Evolutionary conservation across 2,797 vertebrate species (phyloP), one percentile per base, ranked within the genome.

Genomic region (Eulemur rubriventer): DNA sequence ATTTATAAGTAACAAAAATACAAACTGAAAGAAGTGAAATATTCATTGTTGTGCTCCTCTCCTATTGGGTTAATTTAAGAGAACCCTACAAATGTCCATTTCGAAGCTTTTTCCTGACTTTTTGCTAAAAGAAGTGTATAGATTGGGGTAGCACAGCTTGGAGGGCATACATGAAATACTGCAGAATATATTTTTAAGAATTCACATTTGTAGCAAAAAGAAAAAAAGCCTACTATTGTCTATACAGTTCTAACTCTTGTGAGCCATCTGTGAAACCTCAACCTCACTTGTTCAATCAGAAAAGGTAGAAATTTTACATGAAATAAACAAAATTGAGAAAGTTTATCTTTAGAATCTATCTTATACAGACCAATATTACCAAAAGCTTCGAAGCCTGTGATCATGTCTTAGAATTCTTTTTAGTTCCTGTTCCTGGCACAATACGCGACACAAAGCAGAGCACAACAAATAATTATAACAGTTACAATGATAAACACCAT

Each of bases 1-100:
- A 96, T 79, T 90, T 75, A 86, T 41, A 84, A 84, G 89, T 55
- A 93, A 96, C 52, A 89, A 69, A 96, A 94, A 89, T 14, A 75
- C 12, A 93, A 82, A 83, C 80, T 43, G 59, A 91, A 83, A 33
- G 73, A 95, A 63, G 41, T 2, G 30, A 92, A 75, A 50, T 59
- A 26, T 35, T 41, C 4, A 20, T 26, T 83, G 10, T 70, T 57
- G 48, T 28, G 41, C 33, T 11, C 55, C 59, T 93, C 12, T 76
- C 73, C 46, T 69, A 84, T 0, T 55, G 46, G 82, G 52, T 75
- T 96, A 94, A 83, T 79, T 67, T 69, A 80, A 88, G 55, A 91
- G 83, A 91, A 73, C 30, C 24, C 38, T 48, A 50, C 67, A 73
- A 94, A 81, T 50, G 55, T 0, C 33, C 18, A 90, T 46, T 50